phyloP scores from a whole-genome alignment of 2,888 invertebrate genomes.

The Amblyjoppa fuscipennis region DNA sequence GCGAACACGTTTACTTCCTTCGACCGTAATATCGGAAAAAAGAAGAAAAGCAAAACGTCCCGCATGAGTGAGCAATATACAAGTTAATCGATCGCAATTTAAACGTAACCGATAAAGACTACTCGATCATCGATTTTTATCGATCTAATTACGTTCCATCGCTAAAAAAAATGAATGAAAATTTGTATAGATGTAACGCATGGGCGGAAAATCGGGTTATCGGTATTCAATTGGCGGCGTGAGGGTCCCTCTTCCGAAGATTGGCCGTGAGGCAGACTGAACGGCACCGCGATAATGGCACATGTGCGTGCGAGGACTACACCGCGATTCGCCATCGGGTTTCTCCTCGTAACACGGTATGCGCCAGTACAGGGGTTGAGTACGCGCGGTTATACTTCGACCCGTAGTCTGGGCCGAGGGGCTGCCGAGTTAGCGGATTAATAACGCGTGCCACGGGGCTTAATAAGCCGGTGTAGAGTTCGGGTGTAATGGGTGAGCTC shows the following conservation, averaged over 20 bases:
- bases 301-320: conserved; percentile 66
- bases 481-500: conserved; percentile 71
- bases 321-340: conserved; percentile 52
- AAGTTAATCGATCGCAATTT: too few relatives aligned
- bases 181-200: neutral
- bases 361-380: conserved; percentile 41
- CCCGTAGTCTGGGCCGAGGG: conserved; percentile 23
- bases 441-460: conserved; percentile 83
- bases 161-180: neutral
- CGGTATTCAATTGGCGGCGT: conserved; percentile 49
- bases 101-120: too few relatives aligned
- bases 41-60: too few relatives aligned
- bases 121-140: too few relatives aligned
- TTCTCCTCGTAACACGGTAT: conserved; percentile 34
- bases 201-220: conserved; percentile 29
- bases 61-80: too few relatives aligned
- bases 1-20: too few relatives aligned
- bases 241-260: conserved; percentile 42
- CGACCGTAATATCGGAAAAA: too few relatives aligned
- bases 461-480: conserved; percentile 82
- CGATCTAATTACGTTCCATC: neutral
- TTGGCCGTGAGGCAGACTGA: conserved; percentile 51
- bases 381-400: conserved; percentile 33
- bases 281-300: conserved; percentile 68
- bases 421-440: conserved; percentile 81